These are phyloP conservation scores for Diacarnus erythraeanus DNA, from an alignment of 37 sponge, comb jelly and placozoan genomes.

Conservation along the genomic window DNA sequence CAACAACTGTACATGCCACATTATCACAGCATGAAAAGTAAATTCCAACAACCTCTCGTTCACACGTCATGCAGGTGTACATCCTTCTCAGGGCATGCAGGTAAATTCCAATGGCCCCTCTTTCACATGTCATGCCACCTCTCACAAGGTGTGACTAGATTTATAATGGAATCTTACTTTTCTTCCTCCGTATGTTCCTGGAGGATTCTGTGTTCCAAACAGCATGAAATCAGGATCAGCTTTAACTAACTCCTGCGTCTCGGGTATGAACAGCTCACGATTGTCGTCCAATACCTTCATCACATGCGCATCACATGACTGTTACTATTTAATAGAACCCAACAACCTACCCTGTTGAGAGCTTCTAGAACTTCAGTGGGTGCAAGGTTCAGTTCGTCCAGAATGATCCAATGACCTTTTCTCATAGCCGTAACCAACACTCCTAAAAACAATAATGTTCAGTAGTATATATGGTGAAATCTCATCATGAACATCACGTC, in stretches of 20 bases:
- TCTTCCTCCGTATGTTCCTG: constrained; percentile 91
- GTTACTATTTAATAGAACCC: constrained; percentile 83
- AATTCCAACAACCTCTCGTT: too few relatives aligned
- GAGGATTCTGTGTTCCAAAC: constrained; percentile 99
- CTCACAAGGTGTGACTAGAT: too few relatives aligned
- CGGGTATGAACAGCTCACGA: constrained; percentile 94
- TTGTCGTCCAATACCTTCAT: constrained; percentile 95
- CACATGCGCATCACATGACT: too few relatives aligned
- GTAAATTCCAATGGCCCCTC: too few relatives aligned
- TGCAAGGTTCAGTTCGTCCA: constrained; percentile 98
- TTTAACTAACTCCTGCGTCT: constrained; percentile 86
- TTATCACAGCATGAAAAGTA: too few relatives aligned
- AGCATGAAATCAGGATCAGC: constrained; percentile 93
- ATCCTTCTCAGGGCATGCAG: too few relatives aligned
- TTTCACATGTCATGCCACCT: too few relatives aligned
- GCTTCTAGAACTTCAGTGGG: constrained; percentile 99
- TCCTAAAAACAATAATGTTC: constrained; percentile 55
- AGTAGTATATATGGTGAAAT: too few relatives aligned
- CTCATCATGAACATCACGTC: too few relatives aligned
- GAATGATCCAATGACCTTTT: constrained; percentile 94
- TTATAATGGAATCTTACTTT: constrained; percentile 74
- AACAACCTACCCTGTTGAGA: constrained; percentile 82
- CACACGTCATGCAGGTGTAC: neutral
- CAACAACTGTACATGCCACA: neutral
- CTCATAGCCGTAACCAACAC: constrained; percentile 95